Conservation (phyloP, 2,888 invertebrate species). For the Spisula solida region DNA sequence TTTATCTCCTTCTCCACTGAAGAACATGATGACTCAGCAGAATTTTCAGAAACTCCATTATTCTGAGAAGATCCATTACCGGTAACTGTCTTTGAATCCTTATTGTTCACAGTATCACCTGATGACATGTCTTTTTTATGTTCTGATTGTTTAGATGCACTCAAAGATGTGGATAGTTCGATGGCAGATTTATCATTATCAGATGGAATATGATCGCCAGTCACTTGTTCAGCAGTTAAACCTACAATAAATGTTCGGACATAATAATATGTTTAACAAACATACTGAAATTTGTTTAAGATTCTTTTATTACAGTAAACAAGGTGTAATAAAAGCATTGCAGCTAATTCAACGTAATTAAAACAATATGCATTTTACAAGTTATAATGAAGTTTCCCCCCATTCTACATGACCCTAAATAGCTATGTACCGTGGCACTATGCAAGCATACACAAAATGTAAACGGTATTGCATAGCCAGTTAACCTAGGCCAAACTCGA, state of each 20-base stretch:
- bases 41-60: not conserved
- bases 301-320: too few relatives aligned
- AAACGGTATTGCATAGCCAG: too few relatives aligned
- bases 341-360: too few relatives aligned
- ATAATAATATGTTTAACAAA: too few relatives aligned
- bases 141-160: not conserved
- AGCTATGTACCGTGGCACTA: too few relatives aligned
- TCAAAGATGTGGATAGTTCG: not conserved
- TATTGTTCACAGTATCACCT: not conserved
- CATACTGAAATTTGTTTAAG: too few relatives aligned
- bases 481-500: too few relatives aligned
- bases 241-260: not conserved
- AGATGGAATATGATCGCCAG: not conserved
- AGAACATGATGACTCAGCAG: constrained; percentile 30
- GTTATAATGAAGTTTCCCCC: too few relatives aligned
- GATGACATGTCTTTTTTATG: not conserved
- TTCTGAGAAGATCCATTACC: not conserved
- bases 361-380: too few relatives aligned
- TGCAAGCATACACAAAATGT: too few relatives aligned
- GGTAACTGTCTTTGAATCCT: not conserved
- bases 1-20: constrained; percentile 29
- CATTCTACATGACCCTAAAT: too few relatives aligned
- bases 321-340: too few relatives aligned
- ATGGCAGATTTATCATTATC: not conserved
- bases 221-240: not conserved